Conservation (phyloP, 2,797 vertebrate species). For the Lepilemur ruficaudatus region DNA sequence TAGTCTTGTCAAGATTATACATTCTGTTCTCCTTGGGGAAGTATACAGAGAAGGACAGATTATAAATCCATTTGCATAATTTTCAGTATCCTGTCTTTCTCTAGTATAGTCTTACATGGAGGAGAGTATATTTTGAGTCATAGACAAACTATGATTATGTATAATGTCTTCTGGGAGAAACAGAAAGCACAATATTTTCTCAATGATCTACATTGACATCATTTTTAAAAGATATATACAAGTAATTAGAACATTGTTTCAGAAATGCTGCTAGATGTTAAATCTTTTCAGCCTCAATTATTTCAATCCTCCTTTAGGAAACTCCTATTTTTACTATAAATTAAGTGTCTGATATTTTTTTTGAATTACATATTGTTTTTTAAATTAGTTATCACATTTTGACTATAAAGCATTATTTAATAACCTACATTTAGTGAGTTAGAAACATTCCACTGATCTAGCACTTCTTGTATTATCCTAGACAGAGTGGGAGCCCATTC, state of each 20-base stretch:
- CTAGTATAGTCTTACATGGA: not conserved
- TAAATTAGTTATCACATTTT: slow-evolving; percentile 18
- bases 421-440: not conserved
- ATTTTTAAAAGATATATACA: not conserved
- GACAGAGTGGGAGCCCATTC: too few species aligned
- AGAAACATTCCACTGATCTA: not conserved
- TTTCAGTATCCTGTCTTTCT: not conserved
- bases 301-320: not conserved
- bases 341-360: not conserved
- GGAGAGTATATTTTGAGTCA: slow-evolving; percentile 2
- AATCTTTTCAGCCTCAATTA: not conserved
- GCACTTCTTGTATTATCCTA: too few species aligned
- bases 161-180: not conserved
- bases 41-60: not conserved
- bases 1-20: not conserved
- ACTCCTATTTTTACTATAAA: not conserved
- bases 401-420: slow-evolving; percentile 18
- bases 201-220: not conserved
- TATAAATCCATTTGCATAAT: not conserved
- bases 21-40: not conserved
- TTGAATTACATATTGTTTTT: not conserved
- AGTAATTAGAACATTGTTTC: not conserved
- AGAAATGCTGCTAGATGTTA: not conserved
- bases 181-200: not conserved
- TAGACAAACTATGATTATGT: not conserved